phyloP scores from a whole-genome alignment of 2,113 vertebrate genomes.

The Turdus rufiventris region DNA sequence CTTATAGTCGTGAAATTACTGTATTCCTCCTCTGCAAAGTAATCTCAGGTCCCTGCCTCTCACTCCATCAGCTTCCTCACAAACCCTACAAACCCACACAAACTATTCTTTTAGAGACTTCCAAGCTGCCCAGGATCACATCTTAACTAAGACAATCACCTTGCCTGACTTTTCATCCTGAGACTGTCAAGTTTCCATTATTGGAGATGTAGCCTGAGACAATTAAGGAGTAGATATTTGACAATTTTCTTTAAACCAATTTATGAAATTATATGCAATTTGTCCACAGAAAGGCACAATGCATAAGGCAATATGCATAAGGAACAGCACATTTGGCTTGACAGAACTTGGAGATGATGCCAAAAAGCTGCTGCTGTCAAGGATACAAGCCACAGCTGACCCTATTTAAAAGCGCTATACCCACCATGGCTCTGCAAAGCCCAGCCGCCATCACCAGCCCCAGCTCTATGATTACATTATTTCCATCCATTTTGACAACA shows the following conservation, averaged over 20 bases:
- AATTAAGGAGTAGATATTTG: not conserved
- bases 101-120: not conserved
- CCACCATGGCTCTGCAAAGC: not conserved
- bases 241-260: not conserved
- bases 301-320: not conserved
- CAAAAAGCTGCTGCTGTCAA: not conserved
- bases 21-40: not conserved
- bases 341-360: not conserved
- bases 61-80: not conserved
- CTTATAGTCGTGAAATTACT: no score
- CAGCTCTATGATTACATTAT: not conserved
- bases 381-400: not conserved
- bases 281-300: not conserved
- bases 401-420: not conserved
- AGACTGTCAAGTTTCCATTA: not conserved
- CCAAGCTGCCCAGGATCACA: not conserved
- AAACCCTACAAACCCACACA: not conserved
- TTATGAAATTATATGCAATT: not conserved
- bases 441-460: not conserved
- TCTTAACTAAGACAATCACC: not conserved
- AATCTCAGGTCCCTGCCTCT: not conserved
- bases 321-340: not conserved
- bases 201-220: not conserved
- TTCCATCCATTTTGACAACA: not conserved
- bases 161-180: not conserved